These are phyloP conservation scores for Uromys caudimaculatus DNA, from an alignment of 2,797 vertebrate genomes.

Conservation along the genomic window DNA sequence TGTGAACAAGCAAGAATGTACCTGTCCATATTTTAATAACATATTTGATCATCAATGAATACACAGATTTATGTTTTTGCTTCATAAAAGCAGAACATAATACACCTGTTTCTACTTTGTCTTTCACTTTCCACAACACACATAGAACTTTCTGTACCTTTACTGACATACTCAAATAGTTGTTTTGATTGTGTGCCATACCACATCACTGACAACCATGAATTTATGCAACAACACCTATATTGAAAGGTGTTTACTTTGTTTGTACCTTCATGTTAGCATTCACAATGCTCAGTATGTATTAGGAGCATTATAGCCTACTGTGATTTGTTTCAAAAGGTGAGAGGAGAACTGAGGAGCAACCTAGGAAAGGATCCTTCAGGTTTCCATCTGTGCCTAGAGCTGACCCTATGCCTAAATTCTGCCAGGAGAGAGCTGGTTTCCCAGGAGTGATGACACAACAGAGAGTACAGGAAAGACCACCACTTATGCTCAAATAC, in stretches of 20 bases:
- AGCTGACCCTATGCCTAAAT: too few relatives aligned
- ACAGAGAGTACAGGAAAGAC: too few relatives aligned
- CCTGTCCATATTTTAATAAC: not conserved
- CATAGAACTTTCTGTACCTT: not conserved
- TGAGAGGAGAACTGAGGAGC: too few relatives aligned
- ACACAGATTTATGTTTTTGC: not conserved
- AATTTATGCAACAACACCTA: not conserved
- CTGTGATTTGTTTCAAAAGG: not conserved
- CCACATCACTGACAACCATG: not conserved
- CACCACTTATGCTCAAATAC: too few relatives aligned
- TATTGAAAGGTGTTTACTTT: not conserved
- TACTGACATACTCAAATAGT: not conserved
- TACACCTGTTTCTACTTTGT: not conserved
- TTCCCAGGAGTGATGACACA: too few relatives aligned
- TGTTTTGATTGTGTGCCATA: not conserved
- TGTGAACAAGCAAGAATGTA: not conserved
- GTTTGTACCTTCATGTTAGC: not conserved
- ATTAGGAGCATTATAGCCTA: not conserved
- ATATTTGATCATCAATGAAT: not conserved
- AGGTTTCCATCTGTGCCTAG: too few relatives aligned
- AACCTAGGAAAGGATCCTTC: too few relatives aligned
- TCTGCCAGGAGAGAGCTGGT: too few relatives aligned
- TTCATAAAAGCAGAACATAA: not conserved
- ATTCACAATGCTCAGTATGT: not conserved
- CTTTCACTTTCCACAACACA: not conserved